Conservation (phyloP, 2,888 invertebrate genomes). For the Dicroscelio sp. region DNA sequence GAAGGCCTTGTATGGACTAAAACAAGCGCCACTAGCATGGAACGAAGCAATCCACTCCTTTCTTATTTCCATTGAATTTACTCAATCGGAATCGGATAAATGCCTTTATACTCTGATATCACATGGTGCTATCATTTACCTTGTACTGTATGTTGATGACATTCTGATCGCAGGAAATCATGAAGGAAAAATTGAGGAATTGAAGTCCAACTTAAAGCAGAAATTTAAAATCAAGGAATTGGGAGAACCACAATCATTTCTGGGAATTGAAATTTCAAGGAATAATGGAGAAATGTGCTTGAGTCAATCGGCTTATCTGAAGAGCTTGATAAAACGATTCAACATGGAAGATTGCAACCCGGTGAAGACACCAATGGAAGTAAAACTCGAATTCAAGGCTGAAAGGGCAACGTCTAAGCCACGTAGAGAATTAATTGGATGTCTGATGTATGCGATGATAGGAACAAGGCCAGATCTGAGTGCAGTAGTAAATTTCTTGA, state of each 20-base stretch:
- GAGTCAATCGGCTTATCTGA: constrained; percentile 83
- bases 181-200: constrained; percentile 67
- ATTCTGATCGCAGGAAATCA: constrained; percentile 83
- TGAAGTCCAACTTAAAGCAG: constrained; percentile 77
- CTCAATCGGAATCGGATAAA: too few relatives aligned
- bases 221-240: constrained; percentile 86
- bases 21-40: background rate
- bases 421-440: constrained; percentile 31
- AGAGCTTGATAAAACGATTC: constrained; percentile 83
- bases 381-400: constrained; percentile 34
- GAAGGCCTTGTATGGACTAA: background rate
- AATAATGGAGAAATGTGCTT: constrained; percentile 79
- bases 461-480: constrained; percentile 77
- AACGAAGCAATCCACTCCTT: background rate
- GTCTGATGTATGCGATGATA: constrained; percentile 72
- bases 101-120: too few relatives aligned
- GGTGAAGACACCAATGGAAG: constrained; percentile 82
- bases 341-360: constrained; percentile 85
- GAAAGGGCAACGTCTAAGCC: constrained; percentile 6
- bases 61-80: too few relatives aligned
- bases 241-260: constrained; percentile 82
- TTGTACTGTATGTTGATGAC: constrained; percentile 87
- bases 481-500: constrained; percentile 53
- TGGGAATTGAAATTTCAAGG: constrained; percentile 84
- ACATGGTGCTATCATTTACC: constrained; percentile 61